Evolutionary conservation across 2,113 vertebrate genomes (phyloP), one percentile per base, ranked within the genome.

Genomic region (Ondatra zibethicus): DNA sequence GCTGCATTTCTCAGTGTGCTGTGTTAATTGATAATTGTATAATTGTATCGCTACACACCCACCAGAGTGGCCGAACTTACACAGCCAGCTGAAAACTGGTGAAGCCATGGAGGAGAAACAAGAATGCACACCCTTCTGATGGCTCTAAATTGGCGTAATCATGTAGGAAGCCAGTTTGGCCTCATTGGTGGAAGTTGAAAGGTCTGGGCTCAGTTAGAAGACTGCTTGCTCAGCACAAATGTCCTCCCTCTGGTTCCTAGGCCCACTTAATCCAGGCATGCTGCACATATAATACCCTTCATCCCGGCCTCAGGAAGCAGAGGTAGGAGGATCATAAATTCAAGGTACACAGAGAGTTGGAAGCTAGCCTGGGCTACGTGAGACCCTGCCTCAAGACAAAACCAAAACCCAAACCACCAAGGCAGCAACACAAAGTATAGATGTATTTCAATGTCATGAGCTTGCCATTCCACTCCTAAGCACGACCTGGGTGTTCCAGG

Each of bases 41-140:
- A 82, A 85, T 27, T 29, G 13, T 13, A 16, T 7, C 7, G 7
- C 3, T 39, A 19, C 19, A 66, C 5, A 91, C 39, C 58, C n/a
- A n/a, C 25, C 29, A 58, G 86, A 85, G 73, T 84, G 89, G 66
- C 45, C 75, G 63, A 95, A 82, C 50, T 96, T 8, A 78, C 86
- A 82, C 92, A 63, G 45, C 25, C 45, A 55, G 9, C 3, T 55
- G 36, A 63, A 66, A 55, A 58, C 11, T 19, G 36, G 33, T 42
- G 76, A 92, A 14, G 12, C 72, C 31, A 0, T 31, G 25, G 23
- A 72, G 42, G 14, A 82, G 9, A 63, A 88, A 70, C 16, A 95
- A 39, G 80, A 77, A 27, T 55, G 52, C 29, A 70, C 3, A 11
- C 11, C 72, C 45, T 95, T 63, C 50, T 33, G 63, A 65, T 42